Percentiles rank a stretch among this genome's conserved stretches.
These are phyloP conservation scores for Trogon melanurus DNA, from an alignment of 2,113 vertebrate genomes.

Conservation along the genomic window DNA sequence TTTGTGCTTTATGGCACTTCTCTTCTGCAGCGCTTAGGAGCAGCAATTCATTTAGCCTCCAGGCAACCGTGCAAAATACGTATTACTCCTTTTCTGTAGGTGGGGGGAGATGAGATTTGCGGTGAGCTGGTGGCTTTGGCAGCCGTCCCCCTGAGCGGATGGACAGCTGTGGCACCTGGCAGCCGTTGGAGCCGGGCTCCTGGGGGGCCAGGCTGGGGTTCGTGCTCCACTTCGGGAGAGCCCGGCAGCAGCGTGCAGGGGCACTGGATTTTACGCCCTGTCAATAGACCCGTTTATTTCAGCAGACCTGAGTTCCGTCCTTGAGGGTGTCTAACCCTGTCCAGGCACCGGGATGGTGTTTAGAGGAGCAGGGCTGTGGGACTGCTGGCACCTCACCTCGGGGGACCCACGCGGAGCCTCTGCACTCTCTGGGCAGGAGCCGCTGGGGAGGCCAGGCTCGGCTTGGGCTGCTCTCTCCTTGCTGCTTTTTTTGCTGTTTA, in stretches of 20 bases:
- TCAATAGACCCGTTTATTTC: neutral
- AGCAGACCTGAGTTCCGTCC: neutral
- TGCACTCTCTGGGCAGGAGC: rapidly evolving
- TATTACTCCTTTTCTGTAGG: neutral
- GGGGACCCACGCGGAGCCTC: neutral
- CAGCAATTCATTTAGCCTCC: neutral
- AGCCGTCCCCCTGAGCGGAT: neutral
- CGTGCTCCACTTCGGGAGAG: neutral
- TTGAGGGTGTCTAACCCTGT: neutral
- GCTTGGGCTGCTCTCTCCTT: rapidly evolving
- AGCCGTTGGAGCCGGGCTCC: neutral
- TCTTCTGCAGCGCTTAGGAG: neutral
- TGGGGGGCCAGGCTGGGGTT: rapidly evolving
- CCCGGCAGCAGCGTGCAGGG: neutral
- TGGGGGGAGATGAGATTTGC: neutral
- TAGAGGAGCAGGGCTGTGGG: neutral
- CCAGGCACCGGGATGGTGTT: rapidly evolving
- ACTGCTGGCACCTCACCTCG: neutral
- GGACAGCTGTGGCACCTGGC: neutral
- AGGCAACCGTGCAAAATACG: neutral
- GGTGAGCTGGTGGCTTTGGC: rapidly evolving
- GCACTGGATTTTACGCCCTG: neutral
- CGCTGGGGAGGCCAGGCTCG: neutral
- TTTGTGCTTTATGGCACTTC: neutral
- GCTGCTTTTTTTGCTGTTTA: neutral